phyloP scores from a whole-genome alignment of 2,888 invertebrate species.

The Cylindroiulus punctatus region DNA sequence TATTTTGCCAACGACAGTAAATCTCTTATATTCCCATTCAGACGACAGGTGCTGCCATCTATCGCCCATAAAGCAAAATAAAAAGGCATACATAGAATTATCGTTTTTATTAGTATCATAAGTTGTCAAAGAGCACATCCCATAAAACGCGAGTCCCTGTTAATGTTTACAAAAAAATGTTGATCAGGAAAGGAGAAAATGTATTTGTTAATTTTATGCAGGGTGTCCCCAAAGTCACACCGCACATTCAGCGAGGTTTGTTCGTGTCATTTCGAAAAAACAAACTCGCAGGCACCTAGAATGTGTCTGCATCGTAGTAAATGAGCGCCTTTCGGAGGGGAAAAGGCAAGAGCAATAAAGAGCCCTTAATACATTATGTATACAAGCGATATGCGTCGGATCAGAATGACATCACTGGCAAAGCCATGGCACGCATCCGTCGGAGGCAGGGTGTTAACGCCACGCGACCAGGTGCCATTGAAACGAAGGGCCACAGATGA shows the following conservation, averaged over 20 bases:
- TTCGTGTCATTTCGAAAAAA: slow-evolving; percentile 2
- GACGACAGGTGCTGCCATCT: no score
- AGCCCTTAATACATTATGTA: slow-evolving; percentile 34
- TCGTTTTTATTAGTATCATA: no score
- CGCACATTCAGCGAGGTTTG: background rate
- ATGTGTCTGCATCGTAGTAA: background rate
- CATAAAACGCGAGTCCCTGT: no score
- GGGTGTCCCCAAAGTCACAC: no score
- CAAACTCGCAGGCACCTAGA: background rate
- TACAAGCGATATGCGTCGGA: slow-evolving; percentile 29
- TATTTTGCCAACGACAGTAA: no score
- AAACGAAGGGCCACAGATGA: slow-evolving; percentile 34
- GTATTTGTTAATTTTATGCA: no score
- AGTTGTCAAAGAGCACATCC: no score
- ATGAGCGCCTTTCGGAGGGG: background rate
- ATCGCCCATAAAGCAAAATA: no score
- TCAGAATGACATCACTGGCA: slow-evolving; percentile 36
- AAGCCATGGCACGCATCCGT: slow-evolving; percentile 20
- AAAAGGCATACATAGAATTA: no score
- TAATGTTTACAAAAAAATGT: no score
- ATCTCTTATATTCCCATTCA: no score
- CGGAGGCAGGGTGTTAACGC: slow-evolving; percentile 32
- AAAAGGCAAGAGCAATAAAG: slow-evolving; percentile 7
- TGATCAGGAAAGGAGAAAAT: no score
- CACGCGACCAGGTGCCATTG: slow-evolving; percentile 42